Evolutionary conservation across 2,113 vertebrate genomes (phyloP).

Genomic region (Corydoras maculifer): DNA sequence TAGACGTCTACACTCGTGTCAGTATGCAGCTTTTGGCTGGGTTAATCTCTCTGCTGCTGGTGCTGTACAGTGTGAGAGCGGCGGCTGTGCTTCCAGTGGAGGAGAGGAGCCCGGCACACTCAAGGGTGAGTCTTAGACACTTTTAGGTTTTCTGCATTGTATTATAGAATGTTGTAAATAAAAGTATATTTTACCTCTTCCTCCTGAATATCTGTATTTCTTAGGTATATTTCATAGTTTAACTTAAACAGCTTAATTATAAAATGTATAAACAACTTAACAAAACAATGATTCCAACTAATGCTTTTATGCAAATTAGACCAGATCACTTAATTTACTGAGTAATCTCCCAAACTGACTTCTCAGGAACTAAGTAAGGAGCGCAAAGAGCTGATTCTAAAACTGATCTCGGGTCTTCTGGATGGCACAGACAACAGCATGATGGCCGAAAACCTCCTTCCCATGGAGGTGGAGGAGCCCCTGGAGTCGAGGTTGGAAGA

Average conservation of each 20-base stretch:
- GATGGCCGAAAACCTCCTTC: slow-evolving; percentile 48
- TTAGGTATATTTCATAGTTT: no score
- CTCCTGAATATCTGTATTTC: no score
- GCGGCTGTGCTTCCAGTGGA: slow-evolving; percentile 71
- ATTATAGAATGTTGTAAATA: no score
- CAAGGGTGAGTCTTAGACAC: slow-evolving; percentile 67
- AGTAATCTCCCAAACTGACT: neutral
- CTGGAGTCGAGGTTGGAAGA: slow-evolving; percentile 70
- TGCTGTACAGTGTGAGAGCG: slow-evolving; percentile 70
- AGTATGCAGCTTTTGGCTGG: slow-evolving; percentile 73
- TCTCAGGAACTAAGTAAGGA: slow-evolving; percentile 72
- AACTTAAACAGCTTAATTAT: no score
- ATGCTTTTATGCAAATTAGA: no score
- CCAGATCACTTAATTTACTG: no score
- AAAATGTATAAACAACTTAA: no score
- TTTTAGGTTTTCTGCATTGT: neutral
- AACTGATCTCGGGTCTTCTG: slow-evolving; percentile 73
- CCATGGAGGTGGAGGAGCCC: slow-evolving; percentile 61
- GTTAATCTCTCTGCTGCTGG: slow-evolving; percentile 71
- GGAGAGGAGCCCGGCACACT: slow-evolving; percentile 65
- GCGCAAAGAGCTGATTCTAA: slow-evolving; percentile 72
- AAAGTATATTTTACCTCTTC: no score
- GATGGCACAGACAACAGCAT: slow-evolving; percentile 63
- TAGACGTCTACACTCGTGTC: slow-evolving; percentile 49
- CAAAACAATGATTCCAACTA: no score